Evolutionary conservation across 2,888 invertebrate species (phyloP), one percentile per base, ranked within the genome.

Genomic region (Eilema depressum): DNA sequence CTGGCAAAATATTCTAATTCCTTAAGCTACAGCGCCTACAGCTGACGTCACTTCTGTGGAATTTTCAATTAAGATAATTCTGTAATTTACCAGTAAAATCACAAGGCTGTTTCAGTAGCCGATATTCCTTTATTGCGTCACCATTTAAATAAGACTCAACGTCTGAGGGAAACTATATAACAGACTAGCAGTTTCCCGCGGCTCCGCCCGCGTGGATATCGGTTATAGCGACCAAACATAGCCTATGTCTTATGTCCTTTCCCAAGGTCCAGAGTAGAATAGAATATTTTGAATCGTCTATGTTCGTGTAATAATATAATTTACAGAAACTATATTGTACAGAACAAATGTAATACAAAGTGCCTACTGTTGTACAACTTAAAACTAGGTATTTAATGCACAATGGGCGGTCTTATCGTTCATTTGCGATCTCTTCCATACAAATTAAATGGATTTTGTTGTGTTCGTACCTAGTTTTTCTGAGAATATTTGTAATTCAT

Each of bases 91-190:
- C 8, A n/a, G 53, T n/a, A 20, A 8, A 23, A 56, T 5, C 53
- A n/a, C n/a, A 12, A 56, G n/a, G 20, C 1, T 56, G 53, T 23
- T 53, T n/a, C n/a, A 56, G 53, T 2, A 7, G n/a, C 53, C 10
- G 53, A 56, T n/a, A 56, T n/a, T n/a, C n/a, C 53, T 56, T 12
- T 56, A 56, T 56, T 56, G 53, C n/a, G 53, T 56, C 53, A 56
- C 53, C 10, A 56, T 56, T n/a, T 56, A 56, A 56, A 56, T 56
- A 20, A n/a, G 53, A n/a, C n/a, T n/a, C n/a, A n/a, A n/a, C 3
- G 53, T 56, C 53, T n/a, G n/a, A 56, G n/a, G n/a, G n/a, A n/a
- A 23, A n/a, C 53, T 56, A n/a, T n/a, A 56, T 5, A 28, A n/a
- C n/a, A n/a, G n/a, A n/a, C n/a, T n/a, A n/a, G n/a, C n/a, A n/a